These are phyloP conservation scores for Thunnus thynnus DNA, from an alignment of 2,113 vertebrate genomes.

Conservation along the genomic window DNA sequence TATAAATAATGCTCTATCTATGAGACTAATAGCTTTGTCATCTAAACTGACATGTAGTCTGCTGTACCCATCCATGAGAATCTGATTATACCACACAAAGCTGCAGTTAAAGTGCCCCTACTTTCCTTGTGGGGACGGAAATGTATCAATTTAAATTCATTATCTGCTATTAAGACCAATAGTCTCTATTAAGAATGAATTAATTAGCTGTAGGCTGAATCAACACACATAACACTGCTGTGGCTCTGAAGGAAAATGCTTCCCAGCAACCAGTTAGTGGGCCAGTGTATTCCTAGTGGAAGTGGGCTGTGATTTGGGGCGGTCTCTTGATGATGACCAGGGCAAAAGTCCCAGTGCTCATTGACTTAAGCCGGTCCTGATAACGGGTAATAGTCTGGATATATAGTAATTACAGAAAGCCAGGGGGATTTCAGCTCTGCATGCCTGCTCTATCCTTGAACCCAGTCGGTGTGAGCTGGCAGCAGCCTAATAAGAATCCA, in stretches of 20 bases:
- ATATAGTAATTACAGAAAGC: conserved; percentile 78
- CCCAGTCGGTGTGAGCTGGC: conserved; percentile 47
- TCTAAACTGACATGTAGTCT: conserved; percentile 15
- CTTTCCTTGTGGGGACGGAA: conserved; percentile 15
- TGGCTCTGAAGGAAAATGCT: conserved; percentile 42
- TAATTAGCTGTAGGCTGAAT: conserved; percentile 41
- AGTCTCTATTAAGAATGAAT: conserved; percentile 44
- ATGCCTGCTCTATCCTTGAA: conserved; percentile 72
- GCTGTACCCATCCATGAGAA: conserved; percentile 15
- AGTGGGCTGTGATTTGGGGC: conserved; percentile 57
- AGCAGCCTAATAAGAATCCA: conserved; percentile 37
- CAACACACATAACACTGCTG: conserved; percentile 44
- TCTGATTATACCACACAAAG: background rate
- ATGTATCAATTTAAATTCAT: conserved; percentile 45
- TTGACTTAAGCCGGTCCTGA: conserved; percentile 80
- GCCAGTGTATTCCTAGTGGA: conserved; percentile 38
- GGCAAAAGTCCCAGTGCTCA: conserved; percentile 74
- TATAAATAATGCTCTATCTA: background rate
- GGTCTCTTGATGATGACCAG: conserved; percentile 63
- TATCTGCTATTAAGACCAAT: conserved; percentile 19
- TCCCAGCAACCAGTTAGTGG: conserved; percentile 47
- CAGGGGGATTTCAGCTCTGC: conserved; percentile 62
- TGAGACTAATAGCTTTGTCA: background rate
- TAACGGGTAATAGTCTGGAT: conserved; percentile 79
- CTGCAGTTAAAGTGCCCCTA: background rate